Evolutionary conservation across 2,113 vertebrate genomes (phyloP).

Genomic region (Rana temporaria): DNA sequence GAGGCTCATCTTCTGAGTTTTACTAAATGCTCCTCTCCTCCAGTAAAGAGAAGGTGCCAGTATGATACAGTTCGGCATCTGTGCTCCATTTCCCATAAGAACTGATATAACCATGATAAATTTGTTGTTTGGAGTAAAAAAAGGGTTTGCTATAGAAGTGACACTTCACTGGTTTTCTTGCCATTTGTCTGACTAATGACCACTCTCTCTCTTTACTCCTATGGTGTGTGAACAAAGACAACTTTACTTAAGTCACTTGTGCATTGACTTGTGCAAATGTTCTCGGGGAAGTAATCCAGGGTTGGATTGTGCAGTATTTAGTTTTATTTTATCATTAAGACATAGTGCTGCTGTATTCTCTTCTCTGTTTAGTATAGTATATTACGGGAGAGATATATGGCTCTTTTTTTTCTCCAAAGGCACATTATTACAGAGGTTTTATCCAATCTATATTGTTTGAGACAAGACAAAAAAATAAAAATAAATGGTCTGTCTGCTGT

Average conservation of each 20-base stretch:
- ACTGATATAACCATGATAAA: constrained; percentile 53
- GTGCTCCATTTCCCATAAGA: constrained; percentile 43
- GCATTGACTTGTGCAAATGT: constrained; percentile 39
- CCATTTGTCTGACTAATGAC: constrained; percentile 50
- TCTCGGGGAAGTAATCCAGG: constrained; percentile 29
- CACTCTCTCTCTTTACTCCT: constrained; percentile 44
- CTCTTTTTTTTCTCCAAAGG: constrained; percentile 12
- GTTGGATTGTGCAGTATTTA: constrained; percentile 1
- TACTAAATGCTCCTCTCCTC: constrained; percentile 29
- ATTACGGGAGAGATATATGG: constrained; percentile 9
- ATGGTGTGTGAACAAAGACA: constrained; percentile 52
- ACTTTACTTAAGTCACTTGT: constrained; percentile 55
- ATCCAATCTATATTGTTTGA: constrained; percentile 28
- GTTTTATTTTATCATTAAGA: constrained; percentile 37
- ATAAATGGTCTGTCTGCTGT: constrained; percentile 35
- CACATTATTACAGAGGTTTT: constrained; percentile 44
- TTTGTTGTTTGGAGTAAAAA: constrained; percentile 46
- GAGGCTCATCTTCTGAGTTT: neutral
- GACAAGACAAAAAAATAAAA: constrained; percentile 26
- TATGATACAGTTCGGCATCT: constrained; percentile 35
- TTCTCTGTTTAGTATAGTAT: constrained; percentile 27
- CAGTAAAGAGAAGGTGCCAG: constrained; percentile 28
- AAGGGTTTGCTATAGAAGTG: constrained; percentile 40
- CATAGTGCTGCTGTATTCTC: constrained; percentile 26
- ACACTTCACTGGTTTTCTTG: constrained; percentile 44